phyloP scores from a whole-genome alignment of 2,113 vertebrate species.

The Oxyruncus cristatus region DNA sequence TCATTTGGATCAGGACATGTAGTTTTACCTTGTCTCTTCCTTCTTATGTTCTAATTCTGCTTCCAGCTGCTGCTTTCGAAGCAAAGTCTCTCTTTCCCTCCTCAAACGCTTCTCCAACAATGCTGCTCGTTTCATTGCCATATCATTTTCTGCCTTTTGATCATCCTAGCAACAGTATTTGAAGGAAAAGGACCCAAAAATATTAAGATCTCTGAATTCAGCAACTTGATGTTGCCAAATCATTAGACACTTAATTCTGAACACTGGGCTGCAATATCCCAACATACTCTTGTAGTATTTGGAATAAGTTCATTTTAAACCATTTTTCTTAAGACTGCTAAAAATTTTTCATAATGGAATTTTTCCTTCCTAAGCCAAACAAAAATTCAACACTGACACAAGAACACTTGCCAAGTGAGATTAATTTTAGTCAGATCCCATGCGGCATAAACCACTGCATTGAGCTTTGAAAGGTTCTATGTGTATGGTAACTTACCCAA shows the following conservation, averaged over 20 bases:
- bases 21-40: slow-evolving; percentile 88
- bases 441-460: background rate
- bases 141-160: slow-evolving; percentile 89
- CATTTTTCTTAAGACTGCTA: background rate
- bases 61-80: slow-evolving; percentile 90
- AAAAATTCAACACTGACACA: background rate
- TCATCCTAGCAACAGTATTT: slow-evolving; percentile 81
- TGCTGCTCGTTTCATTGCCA: slow-evolving; percentile 93
- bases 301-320: background rate
- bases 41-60: slow-evolving; percentile 91
- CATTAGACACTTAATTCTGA: background rate
- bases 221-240: background rate
- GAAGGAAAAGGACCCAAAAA: background rate
- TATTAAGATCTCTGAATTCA: background rate
- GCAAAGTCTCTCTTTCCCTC: slow-evolving; percentile 89
- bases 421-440: background rate
- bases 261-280: background rate
- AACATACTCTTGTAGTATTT: background rate
- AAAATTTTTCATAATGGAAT: background rate
- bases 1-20: background rate
- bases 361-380: background rate
- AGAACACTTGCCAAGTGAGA: background rate
- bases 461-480: background rate
- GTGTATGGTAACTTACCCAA: background rate
- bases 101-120: slow-evolving; percentile 92